phyloP scores from a whole-genome alignment of 30 jellyfish, hydroid and myxozoan species.

The Pseudorhiza aurosa region DNA sequence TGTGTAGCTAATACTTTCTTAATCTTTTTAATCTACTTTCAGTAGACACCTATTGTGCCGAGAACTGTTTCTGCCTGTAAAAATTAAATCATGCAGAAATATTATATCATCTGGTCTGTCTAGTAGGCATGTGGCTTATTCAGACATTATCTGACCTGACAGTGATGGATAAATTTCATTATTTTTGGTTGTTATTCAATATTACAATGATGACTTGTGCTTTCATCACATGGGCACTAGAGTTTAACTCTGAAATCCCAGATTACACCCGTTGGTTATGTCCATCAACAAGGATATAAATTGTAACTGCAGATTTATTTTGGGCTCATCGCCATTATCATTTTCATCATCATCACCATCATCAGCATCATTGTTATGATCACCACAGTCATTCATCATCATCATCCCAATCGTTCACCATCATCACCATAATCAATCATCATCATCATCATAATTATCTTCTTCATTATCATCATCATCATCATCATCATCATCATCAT shows the following conservation, averaged over 20 bases:
- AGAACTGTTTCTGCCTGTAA: too few species aligned
- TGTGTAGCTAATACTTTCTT: background rate
- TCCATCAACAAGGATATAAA: too few species aligned
- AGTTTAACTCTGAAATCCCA: too few species aligned
- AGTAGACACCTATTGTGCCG: too few species aligned
- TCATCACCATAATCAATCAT: background rate
- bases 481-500: background rate
- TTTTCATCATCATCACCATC: background rate
- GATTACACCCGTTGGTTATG: too few species aligned
- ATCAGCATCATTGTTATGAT: background rate
- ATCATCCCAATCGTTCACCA: background rate
- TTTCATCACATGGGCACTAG: too few species aligned
- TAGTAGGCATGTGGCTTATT: background rate
- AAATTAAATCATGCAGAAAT: background rate
- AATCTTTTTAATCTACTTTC: background rate
- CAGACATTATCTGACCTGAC: constrained; percentile 3
- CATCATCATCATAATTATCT: background rate
- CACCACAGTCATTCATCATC: constrained; percentile 2
- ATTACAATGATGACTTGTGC: too few species aligned
- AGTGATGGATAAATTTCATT: background rate
- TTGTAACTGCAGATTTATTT: too few species aligned
- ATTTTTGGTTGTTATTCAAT: background rate
- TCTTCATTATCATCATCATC: background rate
- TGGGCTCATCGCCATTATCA: background rate
- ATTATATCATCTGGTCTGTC: background rate